A percentile compares a stretch with the other conserved stretches of the same genome.
These are phyloP conservation scores for Physeter macrocephalus DNA, from an alignment of 2,113 vertebrate genomes.

Conservation along the genomic window DNA sequence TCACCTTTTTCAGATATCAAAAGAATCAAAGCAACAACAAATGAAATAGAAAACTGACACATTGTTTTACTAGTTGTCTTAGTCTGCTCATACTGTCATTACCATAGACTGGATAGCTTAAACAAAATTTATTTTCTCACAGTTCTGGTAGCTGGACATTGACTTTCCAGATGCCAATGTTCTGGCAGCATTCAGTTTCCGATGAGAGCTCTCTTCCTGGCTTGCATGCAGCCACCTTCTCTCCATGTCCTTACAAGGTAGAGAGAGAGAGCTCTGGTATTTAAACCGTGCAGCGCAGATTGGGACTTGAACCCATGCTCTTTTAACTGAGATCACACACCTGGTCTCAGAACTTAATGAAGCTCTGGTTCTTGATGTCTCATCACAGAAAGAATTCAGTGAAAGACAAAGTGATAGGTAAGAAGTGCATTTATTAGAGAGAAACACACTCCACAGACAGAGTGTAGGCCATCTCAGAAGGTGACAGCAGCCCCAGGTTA, in stretches of 20 bases:
- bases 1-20: neutral
- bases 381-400: too few species aligned
- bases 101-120: neutral
- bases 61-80: neutral
- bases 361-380: too few species aligned
- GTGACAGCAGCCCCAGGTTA: too few species aligned
- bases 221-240: neutral
- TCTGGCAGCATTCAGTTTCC: neutral
- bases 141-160: neutral
- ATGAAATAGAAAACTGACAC: neutral
- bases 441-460: too few species aligned
- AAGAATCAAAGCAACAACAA: neutral
- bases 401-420: too few species aligned
- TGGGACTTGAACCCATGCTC: too few species aligned
- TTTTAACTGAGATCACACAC: too few species aligned
- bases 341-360: too few species aligned
- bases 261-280: neutral
- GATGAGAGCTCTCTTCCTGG: neutral
- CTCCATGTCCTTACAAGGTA: neutral
- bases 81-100: neutral
- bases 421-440: too few species aligned
- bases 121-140: neutral
- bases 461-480: too few species aligned
- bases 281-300: too few species aligned
- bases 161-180: too few species aligned